A percentile compares a stretch with the other conserved stretches of the same genome.
These are phyloP conservation scores for Terrapene triunguis DNA, from an alignment of 2,113 vertebrate species.

Conservation along the genomic window DNA sequence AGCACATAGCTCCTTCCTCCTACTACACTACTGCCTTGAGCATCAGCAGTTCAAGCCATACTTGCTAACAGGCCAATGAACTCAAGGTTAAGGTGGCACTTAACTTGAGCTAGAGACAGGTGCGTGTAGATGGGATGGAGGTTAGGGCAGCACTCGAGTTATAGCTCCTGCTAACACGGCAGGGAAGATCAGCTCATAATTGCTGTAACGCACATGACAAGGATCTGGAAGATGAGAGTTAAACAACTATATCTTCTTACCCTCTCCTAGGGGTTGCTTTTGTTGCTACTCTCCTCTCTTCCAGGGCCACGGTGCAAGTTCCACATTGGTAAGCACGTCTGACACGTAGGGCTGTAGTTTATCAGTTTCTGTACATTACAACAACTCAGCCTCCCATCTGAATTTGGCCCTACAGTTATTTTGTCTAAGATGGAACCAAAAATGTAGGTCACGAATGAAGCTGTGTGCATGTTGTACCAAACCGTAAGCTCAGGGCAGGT, in stretches of 20 bases:
- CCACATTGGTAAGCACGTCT: background rate
- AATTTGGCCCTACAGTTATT: background rate
- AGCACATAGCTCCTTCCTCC: background rate
- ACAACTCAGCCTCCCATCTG: fast-evolving
- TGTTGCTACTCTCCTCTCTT: background rate
- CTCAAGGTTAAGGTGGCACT: background rate
- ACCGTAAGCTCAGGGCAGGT: background rate
- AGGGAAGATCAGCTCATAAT: background rate
- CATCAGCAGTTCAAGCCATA: background rate
- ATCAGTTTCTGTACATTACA: background rate
- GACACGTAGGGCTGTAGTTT: background rate
- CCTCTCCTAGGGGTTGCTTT: background rate
- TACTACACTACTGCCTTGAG: background rate
- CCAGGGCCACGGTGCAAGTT: background rate
- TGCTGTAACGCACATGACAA: fast-evolving
- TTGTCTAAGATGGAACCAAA: fast-evolving
- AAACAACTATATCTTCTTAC: background rate
- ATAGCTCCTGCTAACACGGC: background rate
- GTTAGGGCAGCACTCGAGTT: background rate
- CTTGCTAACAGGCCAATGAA: background rate
- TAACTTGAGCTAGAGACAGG: background rate
- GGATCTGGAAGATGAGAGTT: background rate
- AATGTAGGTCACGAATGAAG: background rate
- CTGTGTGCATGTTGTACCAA: background rate
- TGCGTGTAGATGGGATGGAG: background rate